Evolutionary conservation across 92 coral and sea anemone genomes (phyloP).

Genomic region (Parazoanthus atlanticus): DNA sequence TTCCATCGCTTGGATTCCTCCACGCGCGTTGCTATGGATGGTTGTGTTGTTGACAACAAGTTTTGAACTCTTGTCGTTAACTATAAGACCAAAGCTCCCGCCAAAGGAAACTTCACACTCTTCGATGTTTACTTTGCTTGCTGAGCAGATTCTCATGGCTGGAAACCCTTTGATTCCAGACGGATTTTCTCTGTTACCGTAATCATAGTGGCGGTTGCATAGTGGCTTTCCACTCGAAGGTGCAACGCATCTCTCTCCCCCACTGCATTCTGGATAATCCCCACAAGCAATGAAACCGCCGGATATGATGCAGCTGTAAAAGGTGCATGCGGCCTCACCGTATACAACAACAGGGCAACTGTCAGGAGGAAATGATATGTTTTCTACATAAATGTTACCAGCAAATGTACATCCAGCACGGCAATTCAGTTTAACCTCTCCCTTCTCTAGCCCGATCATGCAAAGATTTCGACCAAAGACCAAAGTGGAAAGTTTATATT

Average conservation of each 20-base stretch:
- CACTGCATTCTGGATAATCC: conserved; percentile 81
- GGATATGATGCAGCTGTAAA: conserved; percentile 62
- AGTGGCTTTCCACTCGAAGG: conserved; percentile 38
- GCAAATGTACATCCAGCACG: background rate
- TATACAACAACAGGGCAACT: conserved; percentile 25
- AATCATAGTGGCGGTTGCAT: conserved; percentile 62
- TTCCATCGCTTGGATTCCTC: conserved; percentile 30
- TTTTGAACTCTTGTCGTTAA: conserved; percentile 1
- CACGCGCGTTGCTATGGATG: conserved; percentile 33
- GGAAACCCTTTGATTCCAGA: conserved; percentile 61
- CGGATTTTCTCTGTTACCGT: conserved; percentile 35
- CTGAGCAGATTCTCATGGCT: conserved; percentile 46
- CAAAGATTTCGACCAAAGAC: conserved; percentile 31
- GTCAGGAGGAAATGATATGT: conserved; percentile 49
- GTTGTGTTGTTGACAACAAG: conserved; percentile 13
- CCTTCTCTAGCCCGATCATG: conserved; percentile 54
- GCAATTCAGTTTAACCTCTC: conserved; percentile 28
- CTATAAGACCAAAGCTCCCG: conserved; percentile 65
- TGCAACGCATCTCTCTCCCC: conserved; percentile 77
- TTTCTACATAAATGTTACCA: conserved; percentile 57
- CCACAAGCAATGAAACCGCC: conserved; percentile 66
- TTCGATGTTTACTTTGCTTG: conserved; percentile 49
- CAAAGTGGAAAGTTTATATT: conserved; percentile 43
- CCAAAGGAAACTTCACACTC: conserved; percentile 61
- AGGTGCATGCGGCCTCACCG: background rate